Conservation (phyloP, 2,113 vertebrate genomes). For the Oenanthe oenanthe region DNA sequence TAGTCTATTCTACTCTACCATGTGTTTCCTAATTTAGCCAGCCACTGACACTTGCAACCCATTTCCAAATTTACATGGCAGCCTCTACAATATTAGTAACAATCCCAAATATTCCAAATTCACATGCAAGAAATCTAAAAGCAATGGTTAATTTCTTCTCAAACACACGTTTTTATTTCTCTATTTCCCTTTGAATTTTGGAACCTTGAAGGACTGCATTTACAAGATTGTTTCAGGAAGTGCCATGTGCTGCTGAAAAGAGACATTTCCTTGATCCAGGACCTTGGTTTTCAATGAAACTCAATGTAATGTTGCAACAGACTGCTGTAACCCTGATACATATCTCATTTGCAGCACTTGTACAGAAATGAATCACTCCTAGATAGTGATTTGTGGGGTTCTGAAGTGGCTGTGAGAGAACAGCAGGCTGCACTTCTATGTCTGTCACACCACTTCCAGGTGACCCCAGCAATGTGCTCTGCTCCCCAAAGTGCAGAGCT, state of each 20-base stretch:
- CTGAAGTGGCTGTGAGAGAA: background rate
- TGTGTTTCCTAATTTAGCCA: background rate
- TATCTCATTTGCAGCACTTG: background rate
- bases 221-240: background rate
- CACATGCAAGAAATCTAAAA: background rate
- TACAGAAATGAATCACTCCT: background rate
- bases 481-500: background rate
- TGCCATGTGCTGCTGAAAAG: background rate
- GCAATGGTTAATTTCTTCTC: background rate
- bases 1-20: background rate
- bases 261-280: background rate
- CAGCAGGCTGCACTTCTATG: background rate
- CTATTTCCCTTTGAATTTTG: background rate
- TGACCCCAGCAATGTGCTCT: background rate
- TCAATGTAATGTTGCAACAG: background rate
- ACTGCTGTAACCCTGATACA: background rate
- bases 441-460: background rate
- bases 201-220: background rate
- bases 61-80: background rate
- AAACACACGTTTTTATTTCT: background rate
- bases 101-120: background rate
- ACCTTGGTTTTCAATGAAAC: background rate
- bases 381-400: background rate
- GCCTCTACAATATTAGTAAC: background rate
- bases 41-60: background rate